Base-by-base conservation (phyloP, 2,797 vertebrate species). In the Etheostoma perlongum region DNA sequence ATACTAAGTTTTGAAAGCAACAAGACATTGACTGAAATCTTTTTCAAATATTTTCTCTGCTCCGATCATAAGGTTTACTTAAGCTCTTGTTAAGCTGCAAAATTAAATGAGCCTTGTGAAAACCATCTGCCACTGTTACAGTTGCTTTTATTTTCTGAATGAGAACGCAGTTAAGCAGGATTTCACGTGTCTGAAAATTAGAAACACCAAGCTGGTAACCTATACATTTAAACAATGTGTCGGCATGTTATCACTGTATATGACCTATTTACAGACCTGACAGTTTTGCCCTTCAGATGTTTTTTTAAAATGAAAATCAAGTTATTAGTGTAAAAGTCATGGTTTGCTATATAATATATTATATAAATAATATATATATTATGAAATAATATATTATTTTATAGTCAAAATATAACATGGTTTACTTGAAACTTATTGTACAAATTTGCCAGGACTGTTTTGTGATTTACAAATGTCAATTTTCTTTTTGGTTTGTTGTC, bases 21-120 rank as follows among this genome's bases (percentile, higher is more conserved):
- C 51, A 62, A 74, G 76, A 79, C 71, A 69, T 51, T 78, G 78
- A 79, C 76, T 72, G 42, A 81, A 84, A 85, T 88, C 61, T 74
- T 77, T 81, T 85, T 84, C 19, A 74, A 72, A 90, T 81, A 58
- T 74, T 68, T 76, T 78, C 19, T 10, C 49, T 62, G 67, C 53
- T 76, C 83, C 83, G 70, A 90, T 91, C 83, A 85, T 85, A 90
- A 88, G 69, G 71, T 85, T 85, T 76, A 65, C 67, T 88, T 80
- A 74, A 85, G 61, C 49, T 58, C 72, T 82, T 82, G 71, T 77
- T 89, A 85, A 82, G 85, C 79, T 68, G 84, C 67, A 86, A 85
- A 94, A 93, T 91, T 65, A 91, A 92, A 92, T 82, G 78, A 91
- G 83, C 85, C 84, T 88, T 79, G 74, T 85, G 81, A 86, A 88